phyloP scores from a whole-genome alignment of 2,113 vertebrate genomes.

The Pelvicachromis taeniatus region DNA sequence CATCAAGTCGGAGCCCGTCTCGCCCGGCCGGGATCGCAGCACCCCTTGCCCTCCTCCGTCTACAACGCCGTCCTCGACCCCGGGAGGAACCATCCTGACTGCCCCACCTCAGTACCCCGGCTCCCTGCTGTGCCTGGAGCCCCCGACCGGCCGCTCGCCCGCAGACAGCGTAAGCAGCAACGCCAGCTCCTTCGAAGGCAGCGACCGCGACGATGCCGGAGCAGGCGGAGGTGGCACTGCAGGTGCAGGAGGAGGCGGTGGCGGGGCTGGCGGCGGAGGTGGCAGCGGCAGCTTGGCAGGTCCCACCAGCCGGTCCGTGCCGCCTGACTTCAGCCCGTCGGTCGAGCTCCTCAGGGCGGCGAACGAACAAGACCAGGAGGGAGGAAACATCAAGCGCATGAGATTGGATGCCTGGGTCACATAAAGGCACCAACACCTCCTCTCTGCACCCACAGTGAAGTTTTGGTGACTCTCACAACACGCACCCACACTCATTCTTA shows the following conservation, averaged over 20 bases:
- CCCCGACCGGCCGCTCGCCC: constrained; percentile 81
- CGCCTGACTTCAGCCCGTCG: constrained; percentile 77
- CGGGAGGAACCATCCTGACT: constrained; percentile 48
- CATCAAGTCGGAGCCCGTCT: constrained; percentile 96
- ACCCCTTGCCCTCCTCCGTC: constrained; percentile 78
- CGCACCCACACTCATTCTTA: constrained; percentile 15
- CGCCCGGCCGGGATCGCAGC: constrained; percentile 87
- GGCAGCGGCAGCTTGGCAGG: constrained; percentile 53
- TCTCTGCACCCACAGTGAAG: not conserved
- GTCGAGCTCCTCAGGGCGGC: constrained; percentile 80
- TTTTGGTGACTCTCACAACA: constrained; percentile 42
- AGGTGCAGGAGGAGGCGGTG: constrained; percentile 36
- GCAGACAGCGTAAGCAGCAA: constrained; percentile 93
- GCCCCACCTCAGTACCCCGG: constrained; percentile 76
- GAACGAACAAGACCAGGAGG: constrained; percentile 82
- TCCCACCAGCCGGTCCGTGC: constrained; percentile 56
- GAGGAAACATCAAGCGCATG: constrained; percentile 88
- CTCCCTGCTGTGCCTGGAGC: constrained; percentile 80
- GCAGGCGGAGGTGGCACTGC: constrained; percentile 50
- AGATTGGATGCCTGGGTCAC: constrained; percentile 93
- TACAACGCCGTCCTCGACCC: constrained; percentile 52
- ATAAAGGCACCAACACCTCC: constrained; percentile 60
- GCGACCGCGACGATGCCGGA: constrained; percentile 81
- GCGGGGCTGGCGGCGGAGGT: constrained; percentile 10
- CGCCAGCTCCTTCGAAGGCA: constrained; percentile 88